Evolutionary conservation across 2,797 vertebrate species (phyloP).

Genomic region (Tokudaia tokunoshimensis): DNA sequence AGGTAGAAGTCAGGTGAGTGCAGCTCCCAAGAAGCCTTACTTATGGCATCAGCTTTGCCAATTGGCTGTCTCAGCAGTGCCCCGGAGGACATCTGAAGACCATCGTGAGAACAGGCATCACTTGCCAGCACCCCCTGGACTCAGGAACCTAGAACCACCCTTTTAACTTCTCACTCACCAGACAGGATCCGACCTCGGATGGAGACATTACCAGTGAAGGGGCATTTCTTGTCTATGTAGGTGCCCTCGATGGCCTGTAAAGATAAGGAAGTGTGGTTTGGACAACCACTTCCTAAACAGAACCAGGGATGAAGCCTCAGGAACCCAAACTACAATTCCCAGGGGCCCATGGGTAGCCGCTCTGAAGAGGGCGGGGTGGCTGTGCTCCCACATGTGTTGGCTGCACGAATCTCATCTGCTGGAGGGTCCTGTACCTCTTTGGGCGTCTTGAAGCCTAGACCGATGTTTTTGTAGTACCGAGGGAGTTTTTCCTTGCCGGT

Average conservation of each 20-base stretch:
- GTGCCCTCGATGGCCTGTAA: constrained; percentile 95
- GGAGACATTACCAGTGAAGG: constrained; percentile 96
- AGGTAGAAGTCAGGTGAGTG: accelerated
- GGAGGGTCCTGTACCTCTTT: constrained; percentile 89
- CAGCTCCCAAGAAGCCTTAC: accelerated
- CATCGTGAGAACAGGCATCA: constrained; percentile 95
- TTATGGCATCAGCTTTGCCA: constrained; percentile 91
- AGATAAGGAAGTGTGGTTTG: accelerated
- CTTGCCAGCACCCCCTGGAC: constrained; percentile 77
- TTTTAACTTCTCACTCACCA: constrained; percentile 86
- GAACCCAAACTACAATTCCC: constrained; percentile 62
- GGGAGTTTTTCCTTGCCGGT: constrained; percentile 93
- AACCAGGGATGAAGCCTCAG: accelerated
- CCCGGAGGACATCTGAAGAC: constrained; percentile 91
- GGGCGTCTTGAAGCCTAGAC: constrained; percentile 98
- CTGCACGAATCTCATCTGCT: neutral
- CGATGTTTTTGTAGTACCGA: constrained; percentile 95
- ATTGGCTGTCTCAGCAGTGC: constrained; percentile 90
- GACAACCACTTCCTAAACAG: accelerated
- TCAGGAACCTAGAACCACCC: neutral
- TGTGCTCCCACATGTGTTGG: accelerated
- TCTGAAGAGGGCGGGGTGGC: accelerated
- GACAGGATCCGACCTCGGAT: constrained; percentile 97
- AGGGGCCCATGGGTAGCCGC: neutral
- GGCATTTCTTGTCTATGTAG: constrained; percentile 98